phyloP scores from a whole-genome alignment of 2,888 invertebrate species.

The Eupeodes luniger region DNA sequence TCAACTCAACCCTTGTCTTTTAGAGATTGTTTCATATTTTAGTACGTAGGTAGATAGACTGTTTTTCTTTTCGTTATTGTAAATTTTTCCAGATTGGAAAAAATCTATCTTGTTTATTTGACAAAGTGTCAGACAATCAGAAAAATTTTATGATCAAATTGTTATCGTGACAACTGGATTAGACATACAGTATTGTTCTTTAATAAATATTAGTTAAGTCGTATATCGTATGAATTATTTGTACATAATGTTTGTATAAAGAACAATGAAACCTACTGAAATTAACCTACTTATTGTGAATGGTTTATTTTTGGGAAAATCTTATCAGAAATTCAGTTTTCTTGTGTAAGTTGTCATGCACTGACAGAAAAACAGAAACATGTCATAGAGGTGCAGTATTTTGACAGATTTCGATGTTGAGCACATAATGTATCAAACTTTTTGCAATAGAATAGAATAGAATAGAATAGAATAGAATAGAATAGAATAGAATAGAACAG shows the following conservation, averaged over 20 bases:
- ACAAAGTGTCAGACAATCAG: constrained; percentile 35
- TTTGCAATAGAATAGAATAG: too few relatives aligned
- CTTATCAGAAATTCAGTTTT: constrained; percentile 1
- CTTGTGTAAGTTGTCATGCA: background rate
- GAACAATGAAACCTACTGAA: background rate
- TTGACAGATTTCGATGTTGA: too few relatives aligned
- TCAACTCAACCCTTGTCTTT: constrained; percentile 26
- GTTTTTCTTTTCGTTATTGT: background rate
- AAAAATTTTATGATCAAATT: constrained; percentile 12
- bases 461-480: too few relatives aligned
- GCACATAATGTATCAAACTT: too few relatives aligned
- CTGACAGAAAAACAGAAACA: too few relatives aligned
- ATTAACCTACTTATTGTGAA: background rate
- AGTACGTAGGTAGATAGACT: background rate
- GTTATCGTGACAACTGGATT: constrained; percentile 26
- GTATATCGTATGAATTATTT: background rate
- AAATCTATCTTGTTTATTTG: constrained; percentile 13
- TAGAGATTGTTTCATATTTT: constrained; percentile 14
- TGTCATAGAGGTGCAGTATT: too few relatives aligned
- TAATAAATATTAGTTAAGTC: constrained; percentile 1
- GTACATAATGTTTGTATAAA: background rate
- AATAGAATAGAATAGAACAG: too few relatives aligned
- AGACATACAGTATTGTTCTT: background rate
- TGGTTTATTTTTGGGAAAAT: background rate
- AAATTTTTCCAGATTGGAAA: constrained; percentile 7